These are phyloP conservation scores for Indri indri DNA, from an alignment of 2,113 vertebrate species.

Conservation along the genomic window DNA sequence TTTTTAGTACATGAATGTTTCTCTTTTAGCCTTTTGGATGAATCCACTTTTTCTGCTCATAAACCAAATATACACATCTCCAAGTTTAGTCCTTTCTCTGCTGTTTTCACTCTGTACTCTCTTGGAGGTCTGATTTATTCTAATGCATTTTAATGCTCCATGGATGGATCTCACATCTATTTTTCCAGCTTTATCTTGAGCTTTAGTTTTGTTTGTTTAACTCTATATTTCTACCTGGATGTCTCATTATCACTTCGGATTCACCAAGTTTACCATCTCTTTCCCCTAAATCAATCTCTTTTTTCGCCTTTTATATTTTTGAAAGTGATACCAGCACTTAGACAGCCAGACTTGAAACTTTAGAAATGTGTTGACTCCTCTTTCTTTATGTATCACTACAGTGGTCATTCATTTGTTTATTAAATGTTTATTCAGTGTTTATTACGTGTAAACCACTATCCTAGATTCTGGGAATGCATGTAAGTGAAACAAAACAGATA, in stretches of 20 bases:
- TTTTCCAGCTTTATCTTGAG: neutral
- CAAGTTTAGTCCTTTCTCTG: neutral
- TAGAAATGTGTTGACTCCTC: neutral
- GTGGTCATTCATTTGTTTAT: neutral
- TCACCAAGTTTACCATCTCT: neutral
- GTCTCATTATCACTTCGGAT: neutral
- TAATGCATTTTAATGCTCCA: neutral
- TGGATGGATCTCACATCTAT: neutral
- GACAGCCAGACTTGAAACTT: neutral
- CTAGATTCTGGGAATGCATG: neutral
- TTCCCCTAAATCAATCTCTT: neutral
- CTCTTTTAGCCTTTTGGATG: neutral
- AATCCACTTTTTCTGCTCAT: neutral
- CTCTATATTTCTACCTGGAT: neutral
- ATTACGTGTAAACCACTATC: slow-evolving; percentile 1
- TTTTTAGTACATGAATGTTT: slow-evolving; percentile 8
- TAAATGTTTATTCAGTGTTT: neutral
- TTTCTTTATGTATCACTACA: neutral
- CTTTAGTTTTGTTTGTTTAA: slow-evolving; percentile 30
- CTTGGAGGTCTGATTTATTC: neutral
- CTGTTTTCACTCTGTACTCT: neutral
- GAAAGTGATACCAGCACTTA: neutral
- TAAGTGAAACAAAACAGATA: slow-evolving; percentile 9
- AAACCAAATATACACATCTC: neutral
- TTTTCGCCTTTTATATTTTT: slow-evolving; percentile 22